Evolutionary conservation across 2,113 vertebrate species (phyloP), one percentile per base, ranked within the genome.

Genomic region (Megaceryle torquata): DNA sequence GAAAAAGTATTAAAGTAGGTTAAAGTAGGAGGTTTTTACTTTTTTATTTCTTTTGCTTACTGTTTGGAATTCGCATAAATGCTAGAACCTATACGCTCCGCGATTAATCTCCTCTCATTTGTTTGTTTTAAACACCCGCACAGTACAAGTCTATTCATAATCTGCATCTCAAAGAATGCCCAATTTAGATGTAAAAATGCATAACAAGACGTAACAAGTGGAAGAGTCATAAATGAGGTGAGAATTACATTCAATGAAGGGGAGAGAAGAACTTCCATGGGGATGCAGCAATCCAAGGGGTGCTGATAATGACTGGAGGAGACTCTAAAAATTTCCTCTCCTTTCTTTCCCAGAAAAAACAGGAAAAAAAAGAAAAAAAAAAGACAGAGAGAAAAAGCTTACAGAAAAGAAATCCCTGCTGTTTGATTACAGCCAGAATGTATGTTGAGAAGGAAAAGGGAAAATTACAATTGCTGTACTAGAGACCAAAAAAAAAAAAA

Each of bases 171-270:
- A 86, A 82, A 96, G 91, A 93, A 87, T 50, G 77, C 44, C 64
- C 74, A 7, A 54, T 67, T 78, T 86, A 76, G 81, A 94, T 65
- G 63, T 60, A 96, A 82, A 95, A 94, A 91, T 48, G 90, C 92
- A 88, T 76, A 94, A 88, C 89, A 93, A 96, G 95, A 92, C 37
- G 6, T 41, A 94, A 88, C 94, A 94, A 93, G 93, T 59, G 74
- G 11, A 69, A 78, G 80, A 93, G 53, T 69, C 57, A 86, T 81
- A 95, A 92, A 86, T 0, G 10, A 91, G 61, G 70, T 2, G 4
- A 92, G 80, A 94, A 90, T 88, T 81, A 39, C 64, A 76, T 2
- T 3, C 5, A 39, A 72, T 51, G 48, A 78, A 88, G 69, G 76
- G 63, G 88, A 75, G 56, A 75, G 67, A 43, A 69, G 28, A 74